phyloP scores from a whole-genome alignment of 2,797 vertebrate genomes.

The Platyrinchus mystaceus region DNA sequence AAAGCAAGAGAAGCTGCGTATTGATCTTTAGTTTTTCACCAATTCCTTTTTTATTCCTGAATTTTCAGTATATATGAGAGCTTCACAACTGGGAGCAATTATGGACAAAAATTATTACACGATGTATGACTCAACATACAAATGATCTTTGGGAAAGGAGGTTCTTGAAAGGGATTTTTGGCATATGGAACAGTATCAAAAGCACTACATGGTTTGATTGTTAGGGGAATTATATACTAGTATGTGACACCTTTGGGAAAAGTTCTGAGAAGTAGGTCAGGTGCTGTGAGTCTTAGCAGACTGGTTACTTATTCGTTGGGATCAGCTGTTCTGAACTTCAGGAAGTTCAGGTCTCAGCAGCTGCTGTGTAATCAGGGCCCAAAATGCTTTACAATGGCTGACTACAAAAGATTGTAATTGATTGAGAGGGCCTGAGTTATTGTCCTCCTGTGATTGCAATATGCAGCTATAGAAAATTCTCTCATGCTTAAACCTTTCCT shows the following conservation, averaged over 20 bases:
- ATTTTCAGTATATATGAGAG: conserved; percentile 7
- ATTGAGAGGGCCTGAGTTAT: conserved; percentile 59
- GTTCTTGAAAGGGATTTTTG: conserved; percentile 19
- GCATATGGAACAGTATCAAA: not conserved
- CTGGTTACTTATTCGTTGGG: conserved; percentile 47
- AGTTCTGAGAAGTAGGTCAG: conserved; percentile 55
- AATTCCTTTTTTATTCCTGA: not conserved
- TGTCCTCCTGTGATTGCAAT: conserved; percentile 38
- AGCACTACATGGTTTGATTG: not conserved
- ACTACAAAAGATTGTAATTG: conserved; percentile 47
- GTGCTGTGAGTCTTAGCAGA: conserved; percentile 10
- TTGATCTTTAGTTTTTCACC: conserved; percentile 1
- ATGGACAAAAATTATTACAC: conserved; percentile 32
- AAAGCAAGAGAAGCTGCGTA: not conserved
- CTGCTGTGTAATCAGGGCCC: conserved; percentile 48
- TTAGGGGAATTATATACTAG: conserved; percentile 5
- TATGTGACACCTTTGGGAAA: conserved; percentile 45
- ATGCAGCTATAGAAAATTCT: conserved; percentile 22
- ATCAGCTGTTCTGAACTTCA: conserved; percentile 58
- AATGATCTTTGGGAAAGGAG: conserved; percentile 46
- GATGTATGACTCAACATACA: conserved; percentile 32
- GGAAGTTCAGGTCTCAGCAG: conserved; percentile 57
- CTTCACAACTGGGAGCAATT: conserved; percentile 56
- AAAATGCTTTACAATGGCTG: conserved; percentile 40
- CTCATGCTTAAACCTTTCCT: conserved; percentile 21